Evolutionary conservation across 2,888 invertebrate genomes (phyloP).

Genomic region (Odontomyia ornata): DNA sequence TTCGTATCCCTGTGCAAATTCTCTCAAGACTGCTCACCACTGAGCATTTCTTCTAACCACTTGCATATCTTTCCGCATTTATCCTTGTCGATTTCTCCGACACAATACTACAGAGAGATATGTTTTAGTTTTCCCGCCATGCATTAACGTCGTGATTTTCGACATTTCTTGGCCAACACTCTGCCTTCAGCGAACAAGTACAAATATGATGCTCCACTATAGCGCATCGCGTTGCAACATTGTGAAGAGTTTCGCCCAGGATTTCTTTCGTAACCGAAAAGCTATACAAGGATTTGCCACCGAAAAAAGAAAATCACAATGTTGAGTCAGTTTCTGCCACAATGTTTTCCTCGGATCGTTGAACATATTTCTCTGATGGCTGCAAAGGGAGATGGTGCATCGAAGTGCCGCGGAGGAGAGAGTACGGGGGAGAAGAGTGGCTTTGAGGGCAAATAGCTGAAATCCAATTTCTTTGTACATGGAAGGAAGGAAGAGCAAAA

Average conservation of each 20-base stretch:
- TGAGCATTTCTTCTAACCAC: neutral
- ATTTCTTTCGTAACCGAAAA: neutral
- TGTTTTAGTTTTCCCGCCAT: neutral
- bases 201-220: slow-evolving; percentile 18
- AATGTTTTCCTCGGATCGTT: slow-evolving; percentile 40
- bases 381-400: neutral
- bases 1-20: neutral
- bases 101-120: neutral
- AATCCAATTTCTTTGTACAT: slow-evolving; percentile 40
- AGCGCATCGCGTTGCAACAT: too few relatives aligned
- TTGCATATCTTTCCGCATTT: slow-evolving; percentile 2
- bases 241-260: neutral
- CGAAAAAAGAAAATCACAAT: neutral
- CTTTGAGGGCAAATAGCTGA: neutral
- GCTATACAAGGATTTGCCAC: neutral
- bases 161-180: neutral
- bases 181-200: neutral
- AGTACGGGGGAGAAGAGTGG: neutral
- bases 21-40: neutral
- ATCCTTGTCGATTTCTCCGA: slow-evolving; percentile 3
- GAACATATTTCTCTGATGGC: neutral
- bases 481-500: neutral
- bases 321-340: slow-evolving; percentile 31
- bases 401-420: neutral
- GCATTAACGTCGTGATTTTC: neutral